These are phyloP conservation scores for Galaxias olidus DNA, from an alignment of 2,797 vertebrate species.

Conservation along the genomic window DNA sequence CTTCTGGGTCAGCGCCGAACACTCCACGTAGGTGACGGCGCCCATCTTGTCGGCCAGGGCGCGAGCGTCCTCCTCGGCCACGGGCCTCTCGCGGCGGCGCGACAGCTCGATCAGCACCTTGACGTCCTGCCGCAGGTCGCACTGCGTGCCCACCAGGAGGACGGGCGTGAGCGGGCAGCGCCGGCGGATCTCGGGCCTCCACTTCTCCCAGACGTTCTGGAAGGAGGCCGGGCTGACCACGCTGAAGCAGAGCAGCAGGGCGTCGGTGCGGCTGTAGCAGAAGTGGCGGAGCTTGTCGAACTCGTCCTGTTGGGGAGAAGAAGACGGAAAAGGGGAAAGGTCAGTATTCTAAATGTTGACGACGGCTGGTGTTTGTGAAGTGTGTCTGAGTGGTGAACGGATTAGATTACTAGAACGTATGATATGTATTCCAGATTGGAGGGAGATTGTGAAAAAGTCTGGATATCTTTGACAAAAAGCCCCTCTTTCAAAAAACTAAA, in stretches of 20 bases:
- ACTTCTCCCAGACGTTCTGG: constrained; percentile 86
- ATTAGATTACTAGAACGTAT: neutral
- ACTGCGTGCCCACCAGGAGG: constrained; percentile 86
- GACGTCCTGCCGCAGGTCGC: constrained; percentile 85
- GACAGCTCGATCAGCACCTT: constrained; percentile 85
- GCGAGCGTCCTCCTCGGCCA: constrained; percentile 75
- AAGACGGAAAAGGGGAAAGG: neutral
- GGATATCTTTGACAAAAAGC: too few species aligned
- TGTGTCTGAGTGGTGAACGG: neutral
- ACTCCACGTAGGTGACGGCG: constrained; percentile 82
- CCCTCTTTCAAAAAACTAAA: too few species aligned
- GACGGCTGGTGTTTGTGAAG: neutral
- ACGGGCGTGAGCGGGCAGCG: constrained; percentile 81
- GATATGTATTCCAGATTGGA: too few species aligned
- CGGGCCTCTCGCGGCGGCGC: constrained; percentile 75
- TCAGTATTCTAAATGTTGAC: neutral
- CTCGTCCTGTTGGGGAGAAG: constrained; percentile 73
- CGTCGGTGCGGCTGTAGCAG: constrained; percentile 83
- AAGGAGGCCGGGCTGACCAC: constrained; percentile 87
- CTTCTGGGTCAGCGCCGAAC: constrained; percentile 86
- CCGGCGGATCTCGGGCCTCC: constrained; percentile 81
- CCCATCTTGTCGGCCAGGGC: constrained; percentile 77
- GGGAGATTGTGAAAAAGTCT: too few species aligned
- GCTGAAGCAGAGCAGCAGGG: constrained; percentile 86
- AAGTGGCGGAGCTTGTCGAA: constrained; percentile 86